Conservation (phyloP, 2,888 invertebrate species). For the Standfussiana lucernea region DNA sequence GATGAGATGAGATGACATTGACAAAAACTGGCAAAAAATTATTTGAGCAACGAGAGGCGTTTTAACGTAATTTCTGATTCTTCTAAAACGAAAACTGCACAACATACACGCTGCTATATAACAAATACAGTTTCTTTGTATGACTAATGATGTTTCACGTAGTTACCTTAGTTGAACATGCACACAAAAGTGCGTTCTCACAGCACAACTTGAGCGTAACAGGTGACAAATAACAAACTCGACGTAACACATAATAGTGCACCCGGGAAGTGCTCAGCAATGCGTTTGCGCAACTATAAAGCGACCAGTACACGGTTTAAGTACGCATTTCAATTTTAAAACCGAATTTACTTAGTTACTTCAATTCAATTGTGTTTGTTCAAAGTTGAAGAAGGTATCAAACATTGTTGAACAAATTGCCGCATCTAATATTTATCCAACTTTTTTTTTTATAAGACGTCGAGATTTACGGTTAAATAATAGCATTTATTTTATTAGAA, state of each 20-base stretch:
- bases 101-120: not conserved
- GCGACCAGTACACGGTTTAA: conserved; percentile 21
- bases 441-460: not conserved
- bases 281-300: conserved; percentile 63
- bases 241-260: conserved; percentile 65
- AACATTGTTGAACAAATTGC: not conserved
- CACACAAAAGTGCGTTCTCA: conserved; percentile 54
- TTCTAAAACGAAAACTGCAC: not conserved
- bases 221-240: conserved; percentile 60
- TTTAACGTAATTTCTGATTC: not conserved
- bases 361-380: conserved; percentile 10
- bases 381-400: not conserved
- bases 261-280: conserved; percentile 64
- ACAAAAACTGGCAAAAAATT: not conserved
- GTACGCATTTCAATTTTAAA: conserved; percentile 23
- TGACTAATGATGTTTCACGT: conserved; percentile 32
- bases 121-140: not conserved
- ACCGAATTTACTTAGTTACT: conserved; percentile 14
- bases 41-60: not conserved
- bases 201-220: conserved; percentile 43
- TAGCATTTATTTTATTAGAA: not conserved
- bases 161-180: conserved; percentile 21
- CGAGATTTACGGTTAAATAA: not conserved
- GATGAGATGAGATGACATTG: not conserved
- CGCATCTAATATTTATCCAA: not conserved